Conservation (phyloP, 2,888 invertebrate species). For the Syrphus vitripennis region DNA sequence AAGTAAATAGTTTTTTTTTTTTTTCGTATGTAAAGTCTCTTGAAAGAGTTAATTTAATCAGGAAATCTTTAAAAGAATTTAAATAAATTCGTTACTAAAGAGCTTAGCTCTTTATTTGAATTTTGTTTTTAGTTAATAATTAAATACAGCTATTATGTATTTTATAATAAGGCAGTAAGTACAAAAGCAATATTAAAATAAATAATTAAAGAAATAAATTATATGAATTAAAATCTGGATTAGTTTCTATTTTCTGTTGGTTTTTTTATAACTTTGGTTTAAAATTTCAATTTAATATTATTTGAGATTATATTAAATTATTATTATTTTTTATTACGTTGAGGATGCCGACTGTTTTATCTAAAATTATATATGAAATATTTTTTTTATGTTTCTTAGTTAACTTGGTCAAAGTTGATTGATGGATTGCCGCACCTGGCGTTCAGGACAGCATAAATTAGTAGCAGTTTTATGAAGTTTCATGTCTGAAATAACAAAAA, state of each 20-base stretch:
- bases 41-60: background rate
- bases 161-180: constrained; percentile 19
- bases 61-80: background rate
- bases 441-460: constrained; percentile 79
- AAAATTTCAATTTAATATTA: constrained; percentile 44
- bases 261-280: constrained; percentile 36
- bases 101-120: background rate
- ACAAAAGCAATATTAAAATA: no score
- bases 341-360: constrained; percentile 75
- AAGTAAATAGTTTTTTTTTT: constrained; percentile 25
- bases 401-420: constrained; percentile 71
- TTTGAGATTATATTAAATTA: constrained; percentile 48
- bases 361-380: constrained; percentile 73
- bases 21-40: no score
- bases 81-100: background rate
- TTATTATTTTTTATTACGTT: constrained; percentile 63
- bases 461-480: constrained; percentile 78
- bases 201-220: background rate
- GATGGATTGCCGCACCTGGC: constrained; percentile 76
- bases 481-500: constrained; percentile 78
- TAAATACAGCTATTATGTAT: background rate
- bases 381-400: constrained; percentile 35
- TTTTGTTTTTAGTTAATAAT: background rate
- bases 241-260: constrained; percentile 37
- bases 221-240: constrained; percentile 14